A percentile compares a stretch with the other conserved stretches of the same genome.
phyloP scores from a whole-genome alignment of 2,888 invertebrate species.

The Drosophila melanocephala region DNA sequence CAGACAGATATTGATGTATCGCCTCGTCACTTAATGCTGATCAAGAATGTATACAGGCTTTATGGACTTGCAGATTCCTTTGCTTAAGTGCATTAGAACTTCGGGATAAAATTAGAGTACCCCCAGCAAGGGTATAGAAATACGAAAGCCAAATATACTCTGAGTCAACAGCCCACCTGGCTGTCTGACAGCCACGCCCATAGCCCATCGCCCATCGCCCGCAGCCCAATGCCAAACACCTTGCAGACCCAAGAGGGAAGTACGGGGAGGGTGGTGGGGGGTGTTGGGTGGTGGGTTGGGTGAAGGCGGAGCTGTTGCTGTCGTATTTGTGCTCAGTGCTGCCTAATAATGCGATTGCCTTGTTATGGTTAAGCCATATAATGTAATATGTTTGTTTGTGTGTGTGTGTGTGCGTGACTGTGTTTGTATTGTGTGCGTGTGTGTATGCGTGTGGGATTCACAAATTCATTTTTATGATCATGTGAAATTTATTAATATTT shows the following conservation, averaged over 20 bases:
- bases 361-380: conserved; percentile 81
- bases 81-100: background rate
- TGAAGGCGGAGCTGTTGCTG: conserved; percentile 24
- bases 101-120: background rate
- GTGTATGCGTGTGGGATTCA: conserved; percentile 70
- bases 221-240: conserved; percentile 9
- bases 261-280: too few relatives aligned
- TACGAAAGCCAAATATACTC: conserved; percentile 17
- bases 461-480: conserved; percentile 81
- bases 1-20: background rate
- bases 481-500: conserved; percentile 81
- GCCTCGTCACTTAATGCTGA: background rate
- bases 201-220: conserved; percentile 18
- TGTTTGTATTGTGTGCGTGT: conserved; percentile 32
- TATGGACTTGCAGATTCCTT: background rate
- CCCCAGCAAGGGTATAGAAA: background rate
- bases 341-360: conserved; percentile 81
- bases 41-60: background rate
- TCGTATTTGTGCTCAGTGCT: conserved; percentile 64
- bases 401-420: conserved; percentile 10
- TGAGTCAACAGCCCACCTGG: conserved; percentile 36
- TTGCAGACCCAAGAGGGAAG: background rate
- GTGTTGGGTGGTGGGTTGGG: background rate
- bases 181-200: conserved; percentile 28
- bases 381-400: conserved; percentile 70